These are phyloP conservation scores for Corythoichthys haematopterus DNA, from an alignment of 2,113 vertebrate species.

Conservation along the genomic window DNA sequence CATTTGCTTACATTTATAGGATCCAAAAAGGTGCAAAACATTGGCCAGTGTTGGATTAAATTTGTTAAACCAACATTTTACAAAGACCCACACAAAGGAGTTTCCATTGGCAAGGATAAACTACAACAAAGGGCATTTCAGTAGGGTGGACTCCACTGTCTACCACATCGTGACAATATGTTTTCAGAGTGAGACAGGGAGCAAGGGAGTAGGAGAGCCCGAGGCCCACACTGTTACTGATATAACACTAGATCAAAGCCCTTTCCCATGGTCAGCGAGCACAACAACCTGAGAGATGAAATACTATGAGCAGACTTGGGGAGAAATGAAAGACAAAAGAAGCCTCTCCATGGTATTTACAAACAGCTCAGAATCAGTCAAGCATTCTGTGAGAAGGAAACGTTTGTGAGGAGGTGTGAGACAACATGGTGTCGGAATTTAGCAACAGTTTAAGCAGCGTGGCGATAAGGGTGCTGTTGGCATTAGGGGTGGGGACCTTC, in stretches of 20 bases:
- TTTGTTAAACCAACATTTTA: slow-evolving; percentile 41
- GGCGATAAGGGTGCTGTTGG: slow-evolving; percentile 26
- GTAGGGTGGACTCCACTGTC: slow-evolving; percentile 51
- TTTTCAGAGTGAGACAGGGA: slow-evolving; percentile 39
- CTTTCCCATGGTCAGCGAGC: slow-evolving; percentile 24
- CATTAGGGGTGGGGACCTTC: too few relatives aligned
- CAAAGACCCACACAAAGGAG: slow-evolving; percentile 41
- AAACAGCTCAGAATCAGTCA: slow-evolving; percentile 19
- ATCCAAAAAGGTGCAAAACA: slow-evolving; percentile 42
- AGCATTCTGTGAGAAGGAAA: slow-evolving; percentile 17
- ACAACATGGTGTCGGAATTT: slow-evolving; percentile 21
- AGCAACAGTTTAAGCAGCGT: slow-evolving; percentile 23
- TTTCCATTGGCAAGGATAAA: slow-evolving; percentile 58
- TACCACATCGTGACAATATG: slow-evolving; percentile 61
- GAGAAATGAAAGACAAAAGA: slow-evolving; percentile 47
- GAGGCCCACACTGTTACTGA: slow-evolving; percentile 43
- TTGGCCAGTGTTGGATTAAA: slow-evolving; percentile 16
- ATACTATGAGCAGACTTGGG: slow-evolving; percentile 39
- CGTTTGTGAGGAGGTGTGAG: slow-evolving; percentile 12
- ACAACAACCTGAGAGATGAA: slow-evolving; percentile 45
- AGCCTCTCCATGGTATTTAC: slow-evolving; percentile 25
- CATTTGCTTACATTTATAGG: neutral
- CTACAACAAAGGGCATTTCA: slow-evolving; percentile 57
- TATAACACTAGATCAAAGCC: slow-evolving; percentile 54
- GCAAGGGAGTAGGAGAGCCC: slow-evolving; percentile 33